These are phyloP conservation scores for Rhabdornis inornatus DNA, from an alignment of 2,113 vertebrate genomes.

Conservation along the genomic window DNA sequence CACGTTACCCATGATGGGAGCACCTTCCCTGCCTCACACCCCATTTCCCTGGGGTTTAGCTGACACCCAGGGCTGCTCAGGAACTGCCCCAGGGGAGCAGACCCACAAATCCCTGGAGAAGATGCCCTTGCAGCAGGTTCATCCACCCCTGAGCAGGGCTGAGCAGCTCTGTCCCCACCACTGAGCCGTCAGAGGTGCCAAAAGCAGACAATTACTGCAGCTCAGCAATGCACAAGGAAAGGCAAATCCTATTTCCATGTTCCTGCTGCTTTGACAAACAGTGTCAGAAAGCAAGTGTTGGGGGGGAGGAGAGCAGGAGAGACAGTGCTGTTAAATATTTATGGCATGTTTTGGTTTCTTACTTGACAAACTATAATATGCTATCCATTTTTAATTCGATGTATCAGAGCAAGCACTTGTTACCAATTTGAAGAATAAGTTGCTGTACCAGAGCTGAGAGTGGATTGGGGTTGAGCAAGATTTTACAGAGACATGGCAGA, in stretches of 20 bases:
- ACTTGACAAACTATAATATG: conserved; percentile 70
- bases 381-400: conserved; percentile 74
- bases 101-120: not conserved
- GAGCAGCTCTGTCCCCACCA: not conserved
- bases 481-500: not conserved
- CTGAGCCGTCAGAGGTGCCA: conserved; percentile 31
- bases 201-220: conserved; percentile 7
- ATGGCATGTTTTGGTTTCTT: conserved; percentile 68
- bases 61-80: not conserved
- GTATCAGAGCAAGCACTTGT: conserved; percentile 67
- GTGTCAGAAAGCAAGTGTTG: conserved; percentile 39
- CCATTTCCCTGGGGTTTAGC: not conserved
- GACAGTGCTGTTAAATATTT: conserved; percentile 68
- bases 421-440: conserved; percentile 64
- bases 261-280: conserved; percentile 56
- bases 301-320: not conserved
- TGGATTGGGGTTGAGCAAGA: not conserved
- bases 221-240: conserved; percentile 49
- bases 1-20: not conserved
- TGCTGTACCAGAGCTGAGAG: not conserved
- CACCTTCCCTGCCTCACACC: not conserved
- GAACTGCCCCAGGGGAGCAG: not conserved
- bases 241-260: conserved; percentile 52
- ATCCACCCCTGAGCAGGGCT: not conserved
- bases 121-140: not conserved